Conservation (phyloP, 2,113 vertebrate species). For the Oreochromis tanganicae region DNA sequence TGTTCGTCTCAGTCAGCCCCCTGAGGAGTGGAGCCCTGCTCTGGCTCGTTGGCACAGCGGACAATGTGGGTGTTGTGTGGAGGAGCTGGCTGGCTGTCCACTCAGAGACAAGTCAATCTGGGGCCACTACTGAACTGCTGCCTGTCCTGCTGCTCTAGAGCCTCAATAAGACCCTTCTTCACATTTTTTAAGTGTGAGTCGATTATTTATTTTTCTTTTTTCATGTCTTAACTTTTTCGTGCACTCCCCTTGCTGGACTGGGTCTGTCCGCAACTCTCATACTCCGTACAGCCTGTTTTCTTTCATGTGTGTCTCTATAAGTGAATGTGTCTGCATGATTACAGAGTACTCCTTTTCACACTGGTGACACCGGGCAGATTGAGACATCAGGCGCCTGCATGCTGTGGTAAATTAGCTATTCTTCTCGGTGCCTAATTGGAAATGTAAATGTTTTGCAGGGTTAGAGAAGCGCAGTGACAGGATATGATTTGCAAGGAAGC, state of each 20-base stretch:
- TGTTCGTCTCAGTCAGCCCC: constrained; percentile 59
- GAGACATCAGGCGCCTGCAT: constrained; percentile 86
- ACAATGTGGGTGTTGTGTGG: constrained; percentile 96
- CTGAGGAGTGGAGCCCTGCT: constrained; percentile 70
- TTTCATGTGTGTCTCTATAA: constrained; percentile 13
- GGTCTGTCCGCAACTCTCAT: constrained; percentile 11
- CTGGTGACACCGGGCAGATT: constrained; percentile 91
- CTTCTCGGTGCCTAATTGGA: constrained; percentile 90
- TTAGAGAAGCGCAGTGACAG: constrained; percentile 69
- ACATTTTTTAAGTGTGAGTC: not conserved
- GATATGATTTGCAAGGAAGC: constrained; percentile 58
- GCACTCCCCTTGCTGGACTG: not conserved
- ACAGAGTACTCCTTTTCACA: constrained; percentile 82
- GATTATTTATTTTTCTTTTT: constrained; percentile 27
- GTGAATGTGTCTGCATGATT: constrained; percentile 8
- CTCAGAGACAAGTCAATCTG: constrained; percentile 86
- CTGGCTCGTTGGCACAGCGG: constrained; percentile 78
- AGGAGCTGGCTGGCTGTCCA: constrained; percentile 77
- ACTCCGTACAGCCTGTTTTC: not conserved
- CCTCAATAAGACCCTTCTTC: constrained; percentile 45
- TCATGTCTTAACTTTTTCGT: not conserved
- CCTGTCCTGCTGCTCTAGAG: constrained; percentile 51
- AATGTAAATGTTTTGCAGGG: constrained; percentile 88
- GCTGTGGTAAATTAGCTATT: constrained; percentile 91
- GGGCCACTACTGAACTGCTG: constrained; percentile 74